Conservation (phyloP, 2,797 vertebrate genomes). For the Chromis chromis region DNA sequence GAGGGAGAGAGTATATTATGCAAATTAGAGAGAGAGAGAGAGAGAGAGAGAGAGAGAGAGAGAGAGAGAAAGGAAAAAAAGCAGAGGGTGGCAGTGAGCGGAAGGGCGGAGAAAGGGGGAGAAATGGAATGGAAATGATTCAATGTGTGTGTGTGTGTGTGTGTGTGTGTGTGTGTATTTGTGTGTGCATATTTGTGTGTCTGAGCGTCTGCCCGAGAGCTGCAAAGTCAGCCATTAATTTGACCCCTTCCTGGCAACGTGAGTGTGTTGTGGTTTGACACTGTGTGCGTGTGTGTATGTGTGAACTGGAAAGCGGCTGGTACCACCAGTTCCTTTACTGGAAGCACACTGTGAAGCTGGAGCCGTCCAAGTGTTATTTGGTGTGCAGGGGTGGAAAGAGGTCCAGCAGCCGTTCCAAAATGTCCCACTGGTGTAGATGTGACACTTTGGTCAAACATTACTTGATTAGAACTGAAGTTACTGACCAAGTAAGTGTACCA, state of each 20-base stretch:
- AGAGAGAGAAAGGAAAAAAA: slow-evolving; percentile 48
- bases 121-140: slow-evolving; percentile 69
- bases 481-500: background rate
- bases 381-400: slow-evolving; percentile 61
- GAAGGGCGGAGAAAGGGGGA: slow-evolving; percentile 53
- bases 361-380: slow-evolving; percentile 56
- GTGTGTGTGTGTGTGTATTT: slow-evolving; percentile 47
- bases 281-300: slow-evolving; percentile 51
- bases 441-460: slow-evolving; percentile 16
- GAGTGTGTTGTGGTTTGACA: slow-evolving; percentile 79
- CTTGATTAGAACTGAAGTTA: slow-evolving; percentile 1
- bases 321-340: slow-evolving; percentile 75
- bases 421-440: slow-evolving; percentile 20
- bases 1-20: slow-evolving; percentile 75
- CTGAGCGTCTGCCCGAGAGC: slow-evolving; percentile 68
- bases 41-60: slow-evolving; percentile 46
- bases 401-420: slow-evolving; percentile 29
- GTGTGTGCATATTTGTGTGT: slow-evolving; percentile 46
- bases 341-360: slow-evolving; percentile 64
- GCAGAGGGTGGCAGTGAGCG: slow-evolving; percentile 63
- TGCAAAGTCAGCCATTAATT: slow-evolving; percentile 82
- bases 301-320: slow-evolving; percentile 70
- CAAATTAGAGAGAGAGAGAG: slow-evolving; percentile 66
- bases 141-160: slow-evolving; percentile 20
- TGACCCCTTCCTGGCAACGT: slow-evolving; percentile 80